Evolutionary conservation across 2,113 vertebrate genomes (phyloP), one percentile per base, ranked within the genome.

Genomic region (Nothocercus julius): DNA sequence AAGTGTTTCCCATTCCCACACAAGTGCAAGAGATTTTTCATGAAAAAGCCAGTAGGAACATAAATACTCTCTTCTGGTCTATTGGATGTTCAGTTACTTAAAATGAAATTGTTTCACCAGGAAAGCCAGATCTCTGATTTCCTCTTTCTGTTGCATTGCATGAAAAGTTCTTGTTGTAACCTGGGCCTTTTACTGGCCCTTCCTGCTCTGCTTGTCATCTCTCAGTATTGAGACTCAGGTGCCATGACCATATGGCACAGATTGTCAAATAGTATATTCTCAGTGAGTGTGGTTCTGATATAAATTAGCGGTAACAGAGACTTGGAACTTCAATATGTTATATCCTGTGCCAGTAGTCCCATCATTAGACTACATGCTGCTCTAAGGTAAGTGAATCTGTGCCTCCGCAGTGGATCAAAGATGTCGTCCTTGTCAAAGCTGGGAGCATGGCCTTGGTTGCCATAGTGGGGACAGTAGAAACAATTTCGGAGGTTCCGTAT

Each of bases 221-320:
- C 54, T 13, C 25, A 53, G 70, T 42, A 9, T 53, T 85, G 34
- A 76, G 63, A 36, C 63, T 30, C 25, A 59, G 68, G 36, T 66
- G 74, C 59, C 45, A 6, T 13, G 34, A 17, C 51, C 1, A 0
- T 53, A 13, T 25, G 40, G 73, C 89, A 56, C 30, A 82, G 51
- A 13, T 1, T 0, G 20, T 75, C 62, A 61, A 40, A 70, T 87
- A 83, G 15, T 27, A 3, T 38, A 24, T 45, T 51, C 70, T 45
- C 53, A 45, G 7, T 34, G 59, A 61, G 69, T n/a, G 30, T 64
- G 51, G 42, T 64, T 40, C 66, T 82, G 61, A 75, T 72, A 32
- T 72, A 73, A 91, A 76, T 58, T 38, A 85, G 53, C 28, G 45
- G 51, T 45, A 76, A 62, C 56, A 85, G 66, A 58, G 72, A 68